Evolutionary conservation across 1,140 invertebrate species (phyloP), one percentile per base, ranked within the genome.

Genomic region (Telenomus remus): DNA sequence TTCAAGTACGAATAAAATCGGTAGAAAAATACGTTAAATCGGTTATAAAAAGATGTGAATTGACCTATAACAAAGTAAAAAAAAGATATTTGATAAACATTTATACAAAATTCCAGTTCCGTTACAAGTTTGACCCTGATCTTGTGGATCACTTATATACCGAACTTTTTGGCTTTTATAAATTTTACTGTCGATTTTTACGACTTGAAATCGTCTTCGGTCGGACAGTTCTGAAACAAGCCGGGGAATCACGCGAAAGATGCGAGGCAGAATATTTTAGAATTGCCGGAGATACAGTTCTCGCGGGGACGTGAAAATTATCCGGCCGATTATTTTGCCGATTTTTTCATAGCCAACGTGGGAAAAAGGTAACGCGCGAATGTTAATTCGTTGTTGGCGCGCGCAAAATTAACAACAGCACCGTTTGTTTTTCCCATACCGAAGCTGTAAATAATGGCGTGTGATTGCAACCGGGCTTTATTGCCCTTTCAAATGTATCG

Each of bases 341-440:
- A 55, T 55, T 72, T 74, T 66, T 49, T 48, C 54, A 54, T 44
- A 10, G 9, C 14, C 27, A 43, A 19, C 70, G 70, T 74, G 70
- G 70, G 70, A 74, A 74, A 27, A 27, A 55, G 39, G 61, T 44
- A 66, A 61, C 33, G 50, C 51, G 50, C 61, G 27, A 56, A 74
- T 74, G 70, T 74, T 73, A 73, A 73, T 73, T 73, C 46, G 55
- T 60, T 37, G 55, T 50, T 35, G 15, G 49, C 44, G 12, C 60
- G 39, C 19, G 61, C 35, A 60, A 73, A 73, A 73, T 64, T 65
- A 73, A 66, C 55, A 44, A 47, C 50, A 13, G 55, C 15, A 65
- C 70, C 70, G 70, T 73, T 73, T 73, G 70, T 73, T 73, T n/a
- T 73, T 73, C 55, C 15, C 61, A 60, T 54, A 60, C 39, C 48